phyloP scores from a whole-genome alignment of 2,888 invertebrate genomes.

The Nymphalis urticae region DNA sequence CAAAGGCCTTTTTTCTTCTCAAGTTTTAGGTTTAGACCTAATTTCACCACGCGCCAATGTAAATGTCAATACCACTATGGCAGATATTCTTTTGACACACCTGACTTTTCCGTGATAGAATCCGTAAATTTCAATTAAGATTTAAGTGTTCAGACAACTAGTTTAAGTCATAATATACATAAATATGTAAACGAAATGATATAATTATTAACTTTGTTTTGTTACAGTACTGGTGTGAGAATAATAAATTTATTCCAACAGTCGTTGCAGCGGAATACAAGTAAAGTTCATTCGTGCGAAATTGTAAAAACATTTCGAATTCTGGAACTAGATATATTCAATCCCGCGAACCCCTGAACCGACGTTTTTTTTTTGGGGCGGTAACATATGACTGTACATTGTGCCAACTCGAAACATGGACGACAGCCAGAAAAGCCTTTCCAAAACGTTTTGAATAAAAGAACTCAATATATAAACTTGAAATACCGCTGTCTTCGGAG shows the following conservation, averaged over 20 bases:
- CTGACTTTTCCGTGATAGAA: too few species aligned
- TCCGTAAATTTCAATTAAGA: too few species aligned
- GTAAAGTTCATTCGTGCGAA: neutral
- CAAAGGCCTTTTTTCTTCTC: too few species aligned
- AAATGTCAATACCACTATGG: too few species aligned
- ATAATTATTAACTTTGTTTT: neutral
- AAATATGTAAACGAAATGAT: too few species aligned
- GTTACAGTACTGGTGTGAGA: neutral
- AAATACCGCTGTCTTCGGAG: conserved; percentile 6
- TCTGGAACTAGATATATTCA: conserved; percentile 17
- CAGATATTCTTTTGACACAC: too few species aligned
- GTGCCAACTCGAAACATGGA: conserved; percentile 27
- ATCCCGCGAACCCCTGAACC: conserved; percentile 22
- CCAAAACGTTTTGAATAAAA: conserved; percentile 13
- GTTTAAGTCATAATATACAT: too few species aligned
- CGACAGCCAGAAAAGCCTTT: conserved; percentile 26
- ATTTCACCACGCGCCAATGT: too few species aligned
- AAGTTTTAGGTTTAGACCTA: too few species aligned
- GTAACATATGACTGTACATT: conserved; percentile 18
- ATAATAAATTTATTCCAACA: neutral
- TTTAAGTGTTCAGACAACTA: too few species aligned
- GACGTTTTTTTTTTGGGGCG: conserved; percentile 25
- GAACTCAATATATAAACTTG: conserved; percentile 3
- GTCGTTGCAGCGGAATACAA: neutral
- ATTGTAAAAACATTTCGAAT: conserved; percentile 8